phyloP scores from a whole-genome alignment of 2,797 vertebrate species.

The Margarornis squamiger region DNA sequence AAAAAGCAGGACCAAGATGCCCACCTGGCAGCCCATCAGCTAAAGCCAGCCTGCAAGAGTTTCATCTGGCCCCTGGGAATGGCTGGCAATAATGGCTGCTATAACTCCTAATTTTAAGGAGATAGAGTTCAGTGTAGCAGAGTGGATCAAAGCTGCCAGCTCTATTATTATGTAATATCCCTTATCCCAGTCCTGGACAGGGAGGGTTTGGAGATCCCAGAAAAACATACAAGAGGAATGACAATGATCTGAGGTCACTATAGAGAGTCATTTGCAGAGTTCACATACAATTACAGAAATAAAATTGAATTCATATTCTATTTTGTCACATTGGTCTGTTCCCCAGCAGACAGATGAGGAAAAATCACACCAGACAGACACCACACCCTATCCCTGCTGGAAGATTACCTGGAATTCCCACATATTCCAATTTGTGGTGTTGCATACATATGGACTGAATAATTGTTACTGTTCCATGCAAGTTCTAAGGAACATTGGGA shows the following conservation, averaged over 20 bases:
- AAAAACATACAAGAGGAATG: not conserved
- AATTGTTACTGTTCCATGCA: not conserved
- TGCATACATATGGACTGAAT: accelerated
- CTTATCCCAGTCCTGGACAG: not conserved
- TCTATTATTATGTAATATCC: not conserved
- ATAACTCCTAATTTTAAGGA: not conserved
- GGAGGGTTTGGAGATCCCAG: not conserved
- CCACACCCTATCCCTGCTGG: not conserved
- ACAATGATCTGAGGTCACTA: not conserved
- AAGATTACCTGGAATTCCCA: not conserved
- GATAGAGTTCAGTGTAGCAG: not conserved
- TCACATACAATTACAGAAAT: not conserved
- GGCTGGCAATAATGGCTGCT: not conserved
- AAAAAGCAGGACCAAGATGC: not conserved
- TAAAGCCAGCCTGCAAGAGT: not conserved
- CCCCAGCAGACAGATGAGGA: not conserved
- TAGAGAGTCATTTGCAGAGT: not conserved
- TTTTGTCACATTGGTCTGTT: not conserved
- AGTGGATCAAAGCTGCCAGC: not conserved
- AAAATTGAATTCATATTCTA: not conserved
- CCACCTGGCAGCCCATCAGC: not conserved
- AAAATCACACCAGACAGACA: not conserved
- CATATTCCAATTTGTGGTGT: not conserved
- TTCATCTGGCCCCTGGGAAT: not conserved
- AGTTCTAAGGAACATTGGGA: not conserved